These are phyloP conservation scores for Diachasmimorpha longicaudata DNA, from an alignment of 1,140 invertebrate species.

Conservation along the genomic window DNA sequence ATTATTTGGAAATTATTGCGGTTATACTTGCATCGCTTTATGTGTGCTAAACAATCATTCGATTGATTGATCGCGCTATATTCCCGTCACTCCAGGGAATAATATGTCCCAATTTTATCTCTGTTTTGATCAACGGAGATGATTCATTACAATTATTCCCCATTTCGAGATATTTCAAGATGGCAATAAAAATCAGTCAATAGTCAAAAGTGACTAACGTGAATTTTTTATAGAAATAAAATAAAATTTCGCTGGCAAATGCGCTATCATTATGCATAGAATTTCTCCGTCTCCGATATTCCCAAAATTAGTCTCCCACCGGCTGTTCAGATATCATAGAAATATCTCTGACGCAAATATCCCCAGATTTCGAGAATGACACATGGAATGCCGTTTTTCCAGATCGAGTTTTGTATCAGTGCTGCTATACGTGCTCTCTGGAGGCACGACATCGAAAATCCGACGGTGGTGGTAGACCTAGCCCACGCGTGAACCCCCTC, in stretches of 20 bases:
- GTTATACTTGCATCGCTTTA: background rate
- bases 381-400: constrained; percentile 30
- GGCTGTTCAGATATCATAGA: too few species aligned
- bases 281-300: too few species aligned
- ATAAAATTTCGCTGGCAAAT: too few species aligned
- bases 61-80: background rate
- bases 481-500: background rate
- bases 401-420: constrained; percentile 9
- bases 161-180: too few species aligned
- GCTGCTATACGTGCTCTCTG: background rate
- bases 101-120: background rate
- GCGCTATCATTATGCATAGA: too few species aligned
- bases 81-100: background rate
- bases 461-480: background rate
- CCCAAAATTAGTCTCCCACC: too few species aligned
- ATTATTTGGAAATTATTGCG: background rate
- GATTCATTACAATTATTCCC: too few species aligned
- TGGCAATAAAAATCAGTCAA: too few species aligned
- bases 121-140: background rate
- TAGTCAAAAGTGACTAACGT: too few species aligned
- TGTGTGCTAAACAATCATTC: background rate
- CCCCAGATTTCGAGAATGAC: constrained; percentile 24
- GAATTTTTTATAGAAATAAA: too few species aligned
- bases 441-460: constrained; percentile 18
- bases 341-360: background rate